Base-by-base conservation (phyloP, 37 sponge, comb jelly and placozoan genomes). In the Dysidea cf. avara region DNA sequence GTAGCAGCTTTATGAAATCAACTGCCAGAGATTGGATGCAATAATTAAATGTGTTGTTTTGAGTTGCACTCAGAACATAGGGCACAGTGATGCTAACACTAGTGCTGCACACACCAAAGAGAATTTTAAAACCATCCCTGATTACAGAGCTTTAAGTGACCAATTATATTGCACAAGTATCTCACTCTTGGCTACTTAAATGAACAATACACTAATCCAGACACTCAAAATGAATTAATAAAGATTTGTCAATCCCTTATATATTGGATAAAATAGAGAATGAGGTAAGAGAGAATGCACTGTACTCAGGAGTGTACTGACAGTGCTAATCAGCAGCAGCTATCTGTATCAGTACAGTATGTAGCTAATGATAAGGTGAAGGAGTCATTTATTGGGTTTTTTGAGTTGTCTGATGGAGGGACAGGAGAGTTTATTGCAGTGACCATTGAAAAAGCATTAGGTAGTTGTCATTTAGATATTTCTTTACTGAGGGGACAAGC, bases 371-470 rank as follows among this genome's bases (percentile, higher is more conserved):
- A n/a, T n/a, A n/a, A n/a, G n/a, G 48, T 43, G 48, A 7, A 69
- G 26, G 80, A 79, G 31, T 21, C 24, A 31, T 74, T 57, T 14
- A 14, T 74, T 25, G 61, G 31, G 40, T 60, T 65, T 52, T 21
- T 66, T 21, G 25, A n/a, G n/a, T 63, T 60, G 22, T 64, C 74
- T 53, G 31, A 24, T 30, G 82, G 82, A 18, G 55, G 57, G 16
- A 69, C 84, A 28, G 84, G 84, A 22, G 20, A 54, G 60, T 70
- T 61, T 48, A n/a, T 76, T 38, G 76, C 84, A 50, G 32, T n/a
- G n/a, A n/a, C n/a, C n/a, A n/a, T n/a, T n/a, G n/a, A n/a, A n/a
- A n/a, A n/a, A n/a, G n/a, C n/a, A n/a, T n/a, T n/a, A n/a, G n/a
- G n/a, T n/a, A n/a, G n/a, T n/a, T n/a, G n/a, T n/a, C n/a, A n/a